Evolutionary conservation across 2,797 vertebrate species (phyloP), one percentile per base, ranked within the genome.

Genomic region (Spizella passerina): DNA sequence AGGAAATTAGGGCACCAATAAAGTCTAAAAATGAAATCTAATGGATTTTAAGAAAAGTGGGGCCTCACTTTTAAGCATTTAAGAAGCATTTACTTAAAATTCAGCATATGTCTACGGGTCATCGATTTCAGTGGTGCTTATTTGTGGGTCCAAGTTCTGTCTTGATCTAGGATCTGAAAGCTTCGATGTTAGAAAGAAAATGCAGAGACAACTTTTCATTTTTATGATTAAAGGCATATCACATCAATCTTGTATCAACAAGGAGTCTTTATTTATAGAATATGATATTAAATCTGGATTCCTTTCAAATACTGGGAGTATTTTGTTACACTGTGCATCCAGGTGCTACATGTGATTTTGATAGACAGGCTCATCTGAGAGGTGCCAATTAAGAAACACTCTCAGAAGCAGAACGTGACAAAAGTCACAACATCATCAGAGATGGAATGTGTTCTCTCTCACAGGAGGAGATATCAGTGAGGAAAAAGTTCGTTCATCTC

Each of bases 341-440:
- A 95, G 96, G 86, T 93, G 84, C 85, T 85, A 77, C 63, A 7
- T 90, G 82, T 64, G 91, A 90, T 83, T 95, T 95, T 96, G 95
- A 95, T 80, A 90, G 91, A 82, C 93, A 94, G 87, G 79, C 76
- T 94, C 60, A 91, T 94, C 85, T 6, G 21, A 93, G 91, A 95
- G 88, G 63, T 96, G 94, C 82, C 95, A 96, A 96, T 97, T 96
- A 97, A 89, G 91, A 93, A 96, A 95, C 82, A 79, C 49, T n/a
- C 92, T 96, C 91, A 91, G 90, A 95, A 93, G 85, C 76, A 84
- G 80, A 95, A 73, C 16, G 9, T 94, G 95, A 94, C 94, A 94
- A 84, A 96, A 97, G 94, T 97, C 92, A 96, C 89, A 96, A 91
- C 89, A 95, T 86, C 91, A 86, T 87, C 76, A 88, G 80, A 81